Evolutionary conservation across 2,797 vertebrate genomes (phyloP).

Genomic region (Coluber constrictor): DNA sequence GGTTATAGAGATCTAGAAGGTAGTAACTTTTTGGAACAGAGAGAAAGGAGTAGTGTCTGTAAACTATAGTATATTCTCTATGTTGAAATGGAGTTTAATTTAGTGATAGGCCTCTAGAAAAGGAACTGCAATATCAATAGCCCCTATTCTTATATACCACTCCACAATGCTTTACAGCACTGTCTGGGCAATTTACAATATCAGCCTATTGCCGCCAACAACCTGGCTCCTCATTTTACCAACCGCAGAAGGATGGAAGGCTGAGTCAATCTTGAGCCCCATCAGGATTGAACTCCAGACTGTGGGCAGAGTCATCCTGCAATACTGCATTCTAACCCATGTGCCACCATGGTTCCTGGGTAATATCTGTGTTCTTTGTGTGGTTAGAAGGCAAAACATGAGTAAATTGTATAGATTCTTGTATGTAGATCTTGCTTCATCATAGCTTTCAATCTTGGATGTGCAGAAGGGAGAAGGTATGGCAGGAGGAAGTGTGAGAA

Average conservation of each 20-base stretch:
- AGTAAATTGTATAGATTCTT: not conserved
- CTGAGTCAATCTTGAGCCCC: not conserved
- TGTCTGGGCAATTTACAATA: not conserved
- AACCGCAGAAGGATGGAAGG: not conserved
- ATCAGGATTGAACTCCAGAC: not conserved
- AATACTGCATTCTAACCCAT: not conserved
- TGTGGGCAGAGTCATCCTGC: not conserved
- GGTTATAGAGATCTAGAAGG: not conserved
- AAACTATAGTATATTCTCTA: not conserved
- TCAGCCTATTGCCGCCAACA: not conserved
- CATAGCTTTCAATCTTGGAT: not conserved
- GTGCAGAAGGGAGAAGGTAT: not conserved
- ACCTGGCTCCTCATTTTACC: not conserved
- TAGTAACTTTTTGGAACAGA: not conserved
- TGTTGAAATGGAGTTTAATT: not conserved
- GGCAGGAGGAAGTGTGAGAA: not conserved
- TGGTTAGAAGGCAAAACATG: not conserved
- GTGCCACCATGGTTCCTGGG: not conserved
- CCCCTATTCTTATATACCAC: not conserved
- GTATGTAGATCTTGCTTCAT: not conserved
- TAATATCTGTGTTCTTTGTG: not conserved
- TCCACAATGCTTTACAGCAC: not conserved
- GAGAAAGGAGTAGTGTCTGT: not conserved
- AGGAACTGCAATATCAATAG: not conserved
- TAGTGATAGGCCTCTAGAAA: not conserved